Base-by-base conservation (phyloP, 1,140 invertebrate species). In the Vanessa atalanta region DNA sequence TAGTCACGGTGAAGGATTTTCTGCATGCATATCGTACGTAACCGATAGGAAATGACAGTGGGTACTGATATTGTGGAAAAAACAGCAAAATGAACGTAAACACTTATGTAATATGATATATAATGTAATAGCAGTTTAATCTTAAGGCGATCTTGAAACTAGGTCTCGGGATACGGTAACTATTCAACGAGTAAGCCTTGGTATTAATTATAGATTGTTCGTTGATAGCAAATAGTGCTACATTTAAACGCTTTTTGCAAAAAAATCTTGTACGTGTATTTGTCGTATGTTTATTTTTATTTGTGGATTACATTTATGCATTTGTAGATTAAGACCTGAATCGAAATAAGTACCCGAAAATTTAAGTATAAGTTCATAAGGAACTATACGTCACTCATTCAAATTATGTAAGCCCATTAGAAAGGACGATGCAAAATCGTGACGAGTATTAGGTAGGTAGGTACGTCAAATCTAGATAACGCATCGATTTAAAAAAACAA, bases 151-250 rank as follows among this genome's bases (percentile, higher is more conserved):
- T 68, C 13, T 31, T 7, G 14, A 66, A 69, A 26, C 67, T 69
- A 69, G 67, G 57, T 71, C 70, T 65, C 48, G 51, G 66, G 55
- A 70, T 70, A 70, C 23, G 26, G 47, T 63, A 11, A 47, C 13
- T 70, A 71, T 47, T 64, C 23, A 47, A 65, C 53, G 48, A 43
- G 37, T 12, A 23, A 71, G 15, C 70, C 70, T 71, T 71, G 70
- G 70, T 65, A 74, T 75, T 75, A 70, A 70, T 75, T 75, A 37
- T 20, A 65, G 37, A 65, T 51, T 51, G 61, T 65, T 60, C 55
- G 66, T 57, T 69, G 15, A 69, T 60, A 60, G 55, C 16, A 69
- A 48, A 69, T 60, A 69, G 37, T 16, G 26, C 14, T 26, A 7
- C 0, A 1, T 23, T 23, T 23, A 11, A n/a, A n/a, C 53, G 23